Evolutionary conservation across 2,797 vertebrate species (phyloP).

Genomic region (Balearica regulorum): DNA sequence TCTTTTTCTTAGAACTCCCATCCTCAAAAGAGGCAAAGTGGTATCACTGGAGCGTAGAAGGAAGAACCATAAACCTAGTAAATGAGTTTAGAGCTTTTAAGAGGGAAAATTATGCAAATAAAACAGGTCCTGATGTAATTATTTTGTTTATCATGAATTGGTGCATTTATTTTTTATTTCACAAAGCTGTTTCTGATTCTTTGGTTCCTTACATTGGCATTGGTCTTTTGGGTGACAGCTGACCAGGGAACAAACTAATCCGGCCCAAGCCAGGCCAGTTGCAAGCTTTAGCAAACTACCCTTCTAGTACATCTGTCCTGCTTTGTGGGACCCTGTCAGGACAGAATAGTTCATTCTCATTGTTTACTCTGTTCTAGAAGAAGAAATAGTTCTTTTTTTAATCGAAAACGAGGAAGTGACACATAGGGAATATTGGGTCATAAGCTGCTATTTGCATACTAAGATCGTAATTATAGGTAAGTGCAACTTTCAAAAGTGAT

Average conservation of each 20-base stretch:
- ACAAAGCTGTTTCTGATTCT: not conserved
- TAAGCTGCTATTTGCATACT: not conserved
- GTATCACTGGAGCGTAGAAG: not conserved
- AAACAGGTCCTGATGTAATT: not conserved
- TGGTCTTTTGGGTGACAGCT: not conserved
- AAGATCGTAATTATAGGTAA: slow-evolving; percentile 40
- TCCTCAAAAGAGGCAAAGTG: not conserved
- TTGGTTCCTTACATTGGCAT: not conserved
- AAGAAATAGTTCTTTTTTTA: not conserved
- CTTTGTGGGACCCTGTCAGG: not conserved
- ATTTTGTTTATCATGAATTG: not conserved
- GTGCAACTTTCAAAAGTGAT: slow-evolving; percentile 5
- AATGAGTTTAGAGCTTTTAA: not conserved
- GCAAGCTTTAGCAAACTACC: not conserved
- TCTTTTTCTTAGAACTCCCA: not conserved
- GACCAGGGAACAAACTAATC: not conserved
- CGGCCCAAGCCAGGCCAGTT: not conserved
- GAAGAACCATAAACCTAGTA: not conserved
- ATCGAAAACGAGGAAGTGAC: not conserved
- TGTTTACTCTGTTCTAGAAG: not conserved
- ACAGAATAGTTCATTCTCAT: not conserved
- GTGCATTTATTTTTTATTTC: not conserved
- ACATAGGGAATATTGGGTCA: not conserved
- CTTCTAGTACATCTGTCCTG: not conserved
- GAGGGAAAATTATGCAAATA: not conserved